Evolutionary conservation across 2,113 vertebrate genomes (phyloP).

Genomic region (Neofelis nebulosa): DNA sequence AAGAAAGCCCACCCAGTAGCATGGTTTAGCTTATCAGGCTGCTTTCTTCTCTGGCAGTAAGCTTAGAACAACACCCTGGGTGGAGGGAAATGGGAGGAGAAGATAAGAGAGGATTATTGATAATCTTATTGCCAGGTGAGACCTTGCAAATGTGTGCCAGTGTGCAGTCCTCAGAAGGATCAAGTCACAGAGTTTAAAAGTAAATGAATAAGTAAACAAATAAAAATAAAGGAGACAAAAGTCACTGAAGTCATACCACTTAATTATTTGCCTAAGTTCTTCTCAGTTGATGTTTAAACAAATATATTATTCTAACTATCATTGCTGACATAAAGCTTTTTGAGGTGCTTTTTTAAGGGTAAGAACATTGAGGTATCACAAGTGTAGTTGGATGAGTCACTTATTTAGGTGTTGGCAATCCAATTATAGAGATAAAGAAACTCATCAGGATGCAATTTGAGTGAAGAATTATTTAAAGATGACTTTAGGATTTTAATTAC

Average conservation of each 20-base stretch:
- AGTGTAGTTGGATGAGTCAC: background rate
- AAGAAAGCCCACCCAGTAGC: background rate
- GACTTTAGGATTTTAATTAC: conserved; percentile 59
- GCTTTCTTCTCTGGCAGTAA: background rate
- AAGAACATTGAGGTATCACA: background rate
- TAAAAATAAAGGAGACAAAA: background rate
- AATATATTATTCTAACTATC: background rate
- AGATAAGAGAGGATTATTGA: background rate
- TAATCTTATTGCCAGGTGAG: background rate
- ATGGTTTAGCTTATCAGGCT: background rate
- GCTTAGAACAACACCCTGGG: background rate
- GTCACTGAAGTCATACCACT: background rate
- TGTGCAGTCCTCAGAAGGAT: background rate
- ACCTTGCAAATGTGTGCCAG: background rate
- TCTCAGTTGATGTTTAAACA: background rate
- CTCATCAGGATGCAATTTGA: conserved; percentile 33
- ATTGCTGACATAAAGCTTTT: background rate
- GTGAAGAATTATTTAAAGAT: conserved; percentile 41
- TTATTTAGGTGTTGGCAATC: conserved; percentile 18
- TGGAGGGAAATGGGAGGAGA: background rate
- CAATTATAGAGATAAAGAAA: conserved; percentile 22
- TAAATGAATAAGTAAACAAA: background rate
- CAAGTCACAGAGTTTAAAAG: background rate
- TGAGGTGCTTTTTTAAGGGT: background rate
- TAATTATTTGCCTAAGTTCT: background rate